Evolutionary conservation across 2,888 invertebrate species (phyloP), one percentile per base, ranked within the genome.

Genomic region (Aspidiotus destructor): DNA sequence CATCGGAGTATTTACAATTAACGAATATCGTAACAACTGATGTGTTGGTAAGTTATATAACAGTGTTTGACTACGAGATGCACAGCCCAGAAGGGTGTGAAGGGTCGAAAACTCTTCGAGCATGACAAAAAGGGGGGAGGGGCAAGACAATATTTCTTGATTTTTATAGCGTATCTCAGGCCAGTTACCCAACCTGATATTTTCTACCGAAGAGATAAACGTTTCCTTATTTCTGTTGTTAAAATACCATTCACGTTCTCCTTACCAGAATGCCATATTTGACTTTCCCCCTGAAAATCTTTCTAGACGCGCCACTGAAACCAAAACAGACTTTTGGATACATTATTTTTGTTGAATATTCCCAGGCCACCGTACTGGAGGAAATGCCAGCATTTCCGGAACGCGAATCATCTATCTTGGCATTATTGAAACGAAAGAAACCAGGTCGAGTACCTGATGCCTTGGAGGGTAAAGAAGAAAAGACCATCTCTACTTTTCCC

Each of bases 301-400:
- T 28, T 28, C 28, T 28, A 28, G 28, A 28, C 28, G 28, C 28
- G 28, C 28, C 28, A 28, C 5, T 28, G 28, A 28, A 28, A 28
- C 28, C 28, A 28, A 5, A 28, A 28, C 5, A 28, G 28, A 28
- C 28, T 28, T 3, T 28, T 48, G n/a, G 3, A 48, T 11, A n/a
- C n/a, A 48, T n/a, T 48, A 48, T 13, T 48, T 3, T 2, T 11
- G n/a, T 69, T 64, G 55, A 58, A 9, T 53, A 48, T 58, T 71
- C 72, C 6, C 73, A 85, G 83, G 97, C 97, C 40, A 98, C 97
- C 64, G 97, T 98, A 63, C 81, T 99, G 73, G 99, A 99, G 82
- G 99, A 99, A 82, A 99, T 99, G 99, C 99, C 99, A 72, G 97
- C 98, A 64, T 99, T 98, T 81, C 96, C 99, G 7, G 99, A 99